Evolutionary conservation across 2,113 vertebrate species (phyloP).

Genomic region (Thamnophis sirtalis): DNA sequence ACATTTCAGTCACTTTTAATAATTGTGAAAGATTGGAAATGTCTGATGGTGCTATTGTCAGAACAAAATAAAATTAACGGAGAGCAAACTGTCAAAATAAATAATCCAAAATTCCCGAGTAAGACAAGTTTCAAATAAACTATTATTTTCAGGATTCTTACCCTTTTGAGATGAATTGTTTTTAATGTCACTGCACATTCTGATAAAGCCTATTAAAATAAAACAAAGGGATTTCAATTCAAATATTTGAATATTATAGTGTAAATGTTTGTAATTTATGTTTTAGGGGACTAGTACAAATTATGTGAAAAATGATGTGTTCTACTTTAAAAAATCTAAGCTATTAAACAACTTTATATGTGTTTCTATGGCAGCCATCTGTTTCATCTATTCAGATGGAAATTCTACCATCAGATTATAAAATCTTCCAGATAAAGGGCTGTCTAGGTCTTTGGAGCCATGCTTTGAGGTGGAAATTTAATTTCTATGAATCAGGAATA

Average conservation of each 20-base stretch:
- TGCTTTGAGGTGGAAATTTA: not conserved
- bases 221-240: not conserved
- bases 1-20: not conserved
- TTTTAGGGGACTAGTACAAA: not conserved
- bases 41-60: not conserved
- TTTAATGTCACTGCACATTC: constrained; percentile 93
- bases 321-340: not conserved
- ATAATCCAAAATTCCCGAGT: not conserved
- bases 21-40: not conserved
- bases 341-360: not conserved
- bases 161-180: constrained; percentile 95
- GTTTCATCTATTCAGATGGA: not conserved
- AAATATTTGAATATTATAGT: not conserved
- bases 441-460: not conserved
- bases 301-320: not conserved
- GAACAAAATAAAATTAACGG: not conserved
- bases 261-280: not conserved
- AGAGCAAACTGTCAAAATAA: not conserved
- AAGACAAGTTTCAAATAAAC: not conserved
- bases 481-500: not conserved
- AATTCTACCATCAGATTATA: not conserved
- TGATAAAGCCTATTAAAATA: constrained; percentile 82
- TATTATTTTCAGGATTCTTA: constrained; percentile 57
- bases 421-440: not conserved
- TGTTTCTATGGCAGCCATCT: not conserved